Evolutionary conservation across 2,113 vertebrate genomes (phyloP).

Genomic region (Lophius piscatorius): DNA sequence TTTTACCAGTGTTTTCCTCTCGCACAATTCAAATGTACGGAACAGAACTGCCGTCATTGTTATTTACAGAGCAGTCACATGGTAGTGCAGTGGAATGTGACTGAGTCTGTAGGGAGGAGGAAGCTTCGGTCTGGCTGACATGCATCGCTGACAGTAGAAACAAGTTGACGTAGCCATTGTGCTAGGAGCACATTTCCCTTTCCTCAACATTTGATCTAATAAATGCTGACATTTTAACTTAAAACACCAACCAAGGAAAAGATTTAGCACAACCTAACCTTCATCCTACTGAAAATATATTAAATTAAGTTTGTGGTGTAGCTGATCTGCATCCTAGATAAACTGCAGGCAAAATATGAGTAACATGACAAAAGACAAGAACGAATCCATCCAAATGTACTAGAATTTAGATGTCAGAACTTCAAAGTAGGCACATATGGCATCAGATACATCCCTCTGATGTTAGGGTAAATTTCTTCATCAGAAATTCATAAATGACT

Average conservation of each 20-base stretch:
- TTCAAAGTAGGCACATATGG: conserved; percentile 82
- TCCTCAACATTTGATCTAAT: no score
- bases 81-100: conserved; percentile 43
- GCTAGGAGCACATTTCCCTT: no score
- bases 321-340: conserved; percentile 5
- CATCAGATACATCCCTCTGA: conserved; percentile 64
- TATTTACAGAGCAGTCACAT: conserved; percentile 72
- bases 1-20: conserved; percentile 66
- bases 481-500: conserved; percentile 1
- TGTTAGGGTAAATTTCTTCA: conserved; percentile 42
- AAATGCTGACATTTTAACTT: conserved; percentile 16
- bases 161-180: no score
- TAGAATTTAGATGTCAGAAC: conserved; percentile 37
- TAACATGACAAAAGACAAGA: conserved; percentile 41
- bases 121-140: conserved; percentile 30
- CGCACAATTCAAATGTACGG: conserved; percentile 73
- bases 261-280: neutral
- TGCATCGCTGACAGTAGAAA: conserved; percentile 47
- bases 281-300: conserved; percentile 35
- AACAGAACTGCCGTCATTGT: conserved; percentile 54
- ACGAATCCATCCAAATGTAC: conserved; percentile 22
- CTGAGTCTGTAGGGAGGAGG: conserved; percentile 10
- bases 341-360: conserved; percentile 15
- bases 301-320: conserved; percentile 23
- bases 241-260: conserved; percentile 31